Evolutionary conservation across 1,140 invertebrate species (phyloP).

Genomic region (Drosophila biarmipes): DNA sequence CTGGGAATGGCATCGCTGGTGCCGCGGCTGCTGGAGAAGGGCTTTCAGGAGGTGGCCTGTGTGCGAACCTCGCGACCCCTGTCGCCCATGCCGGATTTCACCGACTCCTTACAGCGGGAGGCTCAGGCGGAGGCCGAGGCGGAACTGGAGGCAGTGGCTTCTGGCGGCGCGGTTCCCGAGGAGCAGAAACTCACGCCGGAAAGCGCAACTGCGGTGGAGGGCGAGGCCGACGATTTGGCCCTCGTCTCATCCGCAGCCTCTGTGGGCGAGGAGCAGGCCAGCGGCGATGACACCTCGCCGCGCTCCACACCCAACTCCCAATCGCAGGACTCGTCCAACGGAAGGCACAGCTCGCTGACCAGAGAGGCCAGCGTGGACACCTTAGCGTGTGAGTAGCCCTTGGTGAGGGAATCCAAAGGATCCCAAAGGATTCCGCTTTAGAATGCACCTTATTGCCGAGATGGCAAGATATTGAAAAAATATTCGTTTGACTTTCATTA

Average conservation of each 20-base stretch:
- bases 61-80: conserved; percentile 91
- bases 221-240: conserved; percentile 65
- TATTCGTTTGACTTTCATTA: too few species aligned
- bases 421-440: too few species aligned
- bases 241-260: conserved; percentile 74
- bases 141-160: conserved; percentile 6
- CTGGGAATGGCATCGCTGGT: conserved; percentile 95
- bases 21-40: conserved; percentile 95
- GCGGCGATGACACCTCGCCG: conserved; percentile 63
- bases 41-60: conserved; percentile 92
- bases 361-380: conserved; percentile 88
- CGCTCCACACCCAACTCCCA: conserved; percentile 73
- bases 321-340: conserved; percentile 76
- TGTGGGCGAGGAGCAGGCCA: conserved; percentile 64
- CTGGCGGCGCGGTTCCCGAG: conserved; percentile 13
- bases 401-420: too few species aligned
- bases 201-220: conserved; percentile 38
- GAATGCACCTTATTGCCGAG: too few species aligned
- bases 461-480: too few species aligned
- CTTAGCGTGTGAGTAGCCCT: conserved; percentile 85
- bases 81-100: conserved; percentile 90
- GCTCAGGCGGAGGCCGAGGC: conserved; percentile 59
- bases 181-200: conserved; percentile 42
- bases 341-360: conserved; percentile 85
- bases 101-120: conserved; percentile 70